Evolutionary conservation across 2,888 invertebrate genomes (phyloP).

Genomic region (Aproaerema taeniolella): DNA sequence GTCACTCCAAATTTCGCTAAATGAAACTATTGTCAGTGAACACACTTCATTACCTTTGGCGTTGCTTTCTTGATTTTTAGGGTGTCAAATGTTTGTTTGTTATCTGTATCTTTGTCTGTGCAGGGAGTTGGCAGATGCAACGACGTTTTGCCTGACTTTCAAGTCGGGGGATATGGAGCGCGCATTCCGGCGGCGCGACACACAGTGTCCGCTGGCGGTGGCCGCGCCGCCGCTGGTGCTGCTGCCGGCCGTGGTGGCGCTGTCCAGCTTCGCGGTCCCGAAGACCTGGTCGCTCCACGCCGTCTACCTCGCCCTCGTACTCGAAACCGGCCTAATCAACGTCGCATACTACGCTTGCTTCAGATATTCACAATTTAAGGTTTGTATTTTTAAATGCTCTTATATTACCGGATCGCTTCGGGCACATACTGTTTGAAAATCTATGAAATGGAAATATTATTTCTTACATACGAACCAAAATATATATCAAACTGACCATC

Average conservation of each 20-base stretch:
- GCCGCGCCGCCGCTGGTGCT: conserved; percentile 61
- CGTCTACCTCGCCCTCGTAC: conserved; percentile 49
- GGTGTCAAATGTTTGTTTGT: conserved; percentile 82
- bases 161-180: conserved; percentile 48
- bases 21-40: too few species aligned
- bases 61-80: too few species aligned
- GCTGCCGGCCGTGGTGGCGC: conserved; percentile 55
- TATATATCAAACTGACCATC: too few species aligned
- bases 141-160: conserved; percentile 60
- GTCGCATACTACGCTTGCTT: conserved; percentile 50
- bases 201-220: conserved; percentile 53
- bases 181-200: conserved; percentile 46
- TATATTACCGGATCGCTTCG: too few species aligned
- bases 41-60: too few species aligned
- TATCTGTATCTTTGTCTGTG: conserved; percentile 2
- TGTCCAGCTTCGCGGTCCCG: conserved; percentile 54
- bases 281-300: conserved; percentile 48
- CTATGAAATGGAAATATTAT: too few species aligned
- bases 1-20: too few species aligned
- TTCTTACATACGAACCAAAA: too few species aligned
- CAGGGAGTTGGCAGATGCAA: conserved; percentile 65
- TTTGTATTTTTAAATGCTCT: conserved; percentile 17
- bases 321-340: conserved; percentile 54
- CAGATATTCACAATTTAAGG: conserved; percentile 56
- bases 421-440: too few species aligned